Conservation (phyloP, 2,797 vertebrate species). For the Myotis findleyi region DNA sequence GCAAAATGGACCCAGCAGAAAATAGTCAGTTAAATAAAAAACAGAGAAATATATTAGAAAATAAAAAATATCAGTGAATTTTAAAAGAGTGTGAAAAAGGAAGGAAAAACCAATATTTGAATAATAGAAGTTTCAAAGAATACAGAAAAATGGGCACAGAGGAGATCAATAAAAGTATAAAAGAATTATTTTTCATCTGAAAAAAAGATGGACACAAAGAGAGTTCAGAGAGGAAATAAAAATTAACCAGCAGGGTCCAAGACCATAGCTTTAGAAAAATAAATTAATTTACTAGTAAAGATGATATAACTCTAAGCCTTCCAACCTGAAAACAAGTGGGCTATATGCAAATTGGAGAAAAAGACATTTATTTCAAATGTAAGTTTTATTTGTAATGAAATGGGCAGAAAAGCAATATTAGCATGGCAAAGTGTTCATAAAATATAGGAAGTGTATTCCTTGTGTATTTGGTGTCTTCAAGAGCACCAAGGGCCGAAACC, state of each 20-base stretch:
- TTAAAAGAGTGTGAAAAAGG: background rate
- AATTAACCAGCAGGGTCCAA: background rate
- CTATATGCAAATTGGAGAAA: background rate
- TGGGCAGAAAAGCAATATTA: background rate
- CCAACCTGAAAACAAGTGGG: background rate
- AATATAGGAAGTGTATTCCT: background rate
- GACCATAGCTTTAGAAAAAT: conserved; percentile 15
- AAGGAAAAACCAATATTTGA: background rate
- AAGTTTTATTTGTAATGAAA: background rate
- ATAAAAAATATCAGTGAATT: background rate
- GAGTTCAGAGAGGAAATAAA: background rate
- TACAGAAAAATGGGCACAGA: background rate
- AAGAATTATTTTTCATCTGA: background rate
- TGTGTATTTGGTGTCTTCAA: background rate
- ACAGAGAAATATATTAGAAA: background rate
- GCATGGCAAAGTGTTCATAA: background rate
- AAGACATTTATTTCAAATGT: background rate
- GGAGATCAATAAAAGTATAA: background rate
- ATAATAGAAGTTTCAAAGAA: background rate
- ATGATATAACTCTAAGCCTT: background rate
- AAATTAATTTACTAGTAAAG: conserved; percentile 15
- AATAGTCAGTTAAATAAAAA: background rate
- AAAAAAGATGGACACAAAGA: background rate
- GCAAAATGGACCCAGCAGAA: background rate
- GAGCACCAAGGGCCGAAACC: background rate